phyloP scores from a whole-genome alignment of 2,113 vertebrate genomes.

The Myrmecophaga tridactyla region DNA sequence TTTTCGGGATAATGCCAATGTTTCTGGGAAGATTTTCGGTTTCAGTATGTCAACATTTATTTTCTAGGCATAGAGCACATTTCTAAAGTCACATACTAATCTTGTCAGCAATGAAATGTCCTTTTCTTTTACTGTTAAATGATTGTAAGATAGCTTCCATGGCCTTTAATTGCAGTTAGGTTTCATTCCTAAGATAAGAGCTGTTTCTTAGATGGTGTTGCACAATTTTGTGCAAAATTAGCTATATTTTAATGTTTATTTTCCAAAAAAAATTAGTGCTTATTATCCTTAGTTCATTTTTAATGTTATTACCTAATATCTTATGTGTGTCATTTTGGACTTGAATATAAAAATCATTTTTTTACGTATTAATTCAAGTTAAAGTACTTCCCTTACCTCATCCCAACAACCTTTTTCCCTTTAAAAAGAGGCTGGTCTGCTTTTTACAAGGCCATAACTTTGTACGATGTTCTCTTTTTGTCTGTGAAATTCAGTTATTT shows the following conservation, averaged over 20 bases:
- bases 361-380: neutral
- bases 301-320: neutral
- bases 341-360: slow-evolving; percentile 23
- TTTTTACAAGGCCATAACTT: neutral
- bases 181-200: slow-evolving; percentile 56
- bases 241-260: neutral
- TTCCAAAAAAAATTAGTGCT: neutral
- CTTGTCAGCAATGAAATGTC: slow-evolving; percentile 6
- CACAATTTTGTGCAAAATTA: neutral
- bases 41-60: neutral
- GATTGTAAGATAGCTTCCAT: neutral
- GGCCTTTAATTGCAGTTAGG: slow-evolving; percentile 50
- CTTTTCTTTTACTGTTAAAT: neutral
- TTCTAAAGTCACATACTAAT: neutral
- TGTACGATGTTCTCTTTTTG: neutral
- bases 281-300: neutral
- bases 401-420: neutral
- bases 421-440: neutral
- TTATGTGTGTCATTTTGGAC: neutral
- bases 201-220: slow-evolving; percentile 55
- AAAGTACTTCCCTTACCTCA: neutral
- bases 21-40: neutral
- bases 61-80: neutral
- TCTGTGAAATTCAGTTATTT: neutral
- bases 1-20: neutral